phyloP scores from a whole-genome alignment of 2,888 invertebrate genomes.

The Keiferia lycopersicella region DNA sequence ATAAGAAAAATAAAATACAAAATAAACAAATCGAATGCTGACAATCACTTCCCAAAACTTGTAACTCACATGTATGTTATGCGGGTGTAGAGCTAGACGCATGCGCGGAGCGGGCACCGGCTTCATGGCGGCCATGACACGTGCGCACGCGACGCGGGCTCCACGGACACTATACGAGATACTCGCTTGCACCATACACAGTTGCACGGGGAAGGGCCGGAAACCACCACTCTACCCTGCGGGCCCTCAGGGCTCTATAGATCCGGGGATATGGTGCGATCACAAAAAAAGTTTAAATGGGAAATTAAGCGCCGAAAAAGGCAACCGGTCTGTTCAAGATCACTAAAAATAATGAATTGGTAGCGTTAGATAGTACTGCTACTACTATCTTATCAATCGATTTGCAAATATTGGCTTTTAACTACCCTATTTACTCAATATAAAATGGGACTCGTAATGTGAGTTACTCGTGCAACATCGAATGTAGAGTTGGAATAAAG shows the following conservation, averaged over 20 bases:
- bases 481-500: not conserved
- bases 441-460: not conserved
- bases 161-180: constrained; percentile 30
- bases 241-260: constrained; percentile 15
- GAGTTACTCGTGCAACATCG: not conserved
- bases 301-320: not conserved
- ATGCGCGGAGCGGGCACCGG: constrained; percentile 69
- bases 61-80: constrained; percentile 73
- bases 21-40: constrained; percentile 8
- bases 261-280: not conserved
- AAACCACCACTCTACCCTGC: constrained; percentile 27
- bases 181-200: constrained; percentile 9
- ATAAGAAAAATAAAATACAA: not conserved
- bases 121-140: constrained; percentile 58
- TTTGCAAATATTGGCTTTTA: constrained; percentile 27
- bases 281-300: not conserved
- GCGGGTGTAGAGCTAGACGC: constrained; percentile 69
- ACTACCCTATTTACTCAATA: not conserved
- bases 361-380: not conserved
- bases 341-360: not conserved
- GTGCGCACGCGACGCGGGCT: constrained; percentile 51
- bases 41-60: constrained; percentile 15
- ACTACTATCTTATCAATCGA: constrained; percentile 22
- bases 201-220: constrained; percentile 28
- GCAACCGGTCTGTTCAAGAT: not conserved